Evolutionary conservation across 2,888 invertebrate genomes (phyloP), one percentile per base, ranked within the genome.

Genomic region (Diaphora mendica): DNA sequence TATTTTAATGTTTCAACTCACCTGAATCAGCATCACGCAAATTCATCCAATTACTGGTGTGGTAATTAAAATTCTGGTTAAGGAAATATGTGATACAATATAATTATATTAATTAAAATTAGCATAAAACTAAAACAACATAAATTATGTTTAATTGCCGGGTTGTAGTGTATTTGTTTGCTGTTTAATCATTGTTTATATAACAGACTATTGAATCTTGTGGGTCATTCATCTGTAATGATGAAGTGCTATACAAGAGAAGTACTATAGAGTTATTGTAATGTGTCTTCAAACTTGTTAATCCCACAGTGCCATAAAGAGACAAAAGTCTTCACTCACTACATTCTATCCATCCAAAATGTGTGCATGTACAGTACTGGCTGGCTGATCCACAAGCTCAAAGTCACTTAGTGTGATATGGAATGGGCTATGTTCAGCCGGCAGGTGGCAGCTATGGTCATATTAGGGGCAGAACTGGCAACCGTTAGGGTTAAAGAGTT

Each of bases 41-140:
- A 92, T 99, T 99, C 98, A 99, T 99, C 98, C 99, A 99, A 94
- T 99, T 99, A 78, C 97, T 97, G 90, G 78, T 74, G 72, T 73
- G 15, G 13, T 44, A 44, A 44, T 13, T 15, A 48, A 68, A 69
- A 78, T 3, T 35, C 64, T 42, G 23, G 82, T 91, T 89, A 91
- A 92, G 87, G 76, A 91, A 88, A 66, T 59, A 64, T 48, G 39
- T 51, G n/a, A 5, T 4, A 15, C 26, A 51, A 8, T 48, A 55
- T n/a, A 8, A 23, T n/a, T n/a, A n/a, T n/a, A 51, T 23, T 20
- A 51, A 23, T 51, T 3, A 51, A 51, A 59, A 59, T 3, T n/a
- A 59, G 55, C 3, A 13, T 26, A 13, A 55, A 1, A n/a, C 8
- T n/a, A 11, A 59, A 26, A n/a, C 11, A 26, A 42, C 13, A 42